Evolutionary conservation across 2,888 invertebrate genomes (phyloP).

Genomic region (Cyclophora albipunctata): DNA sequence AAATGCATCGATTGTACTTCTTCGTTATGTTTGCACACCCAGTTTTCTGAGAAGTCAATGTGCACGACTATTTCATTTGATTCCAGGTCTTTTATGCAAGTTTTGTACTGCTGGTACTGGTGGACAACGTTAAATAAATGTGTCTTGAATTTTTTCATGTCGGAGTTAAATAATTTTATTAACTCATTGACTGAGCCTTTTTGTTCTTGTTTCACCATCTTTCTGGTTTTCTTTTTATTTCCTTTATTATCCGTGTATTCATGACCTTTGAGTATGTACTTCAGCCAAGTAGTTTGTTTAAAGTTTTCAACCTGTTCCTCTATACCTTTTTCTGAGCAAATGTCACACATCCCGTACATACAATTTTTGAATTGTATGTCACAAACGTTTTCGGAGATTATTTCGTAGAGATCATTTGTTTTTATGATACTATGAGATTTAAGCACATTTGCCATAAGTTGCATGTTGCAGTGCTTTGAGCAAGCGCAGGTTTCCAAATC

Average conservation of each 20-base stretch:
- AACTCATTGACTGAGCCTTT: background rate
- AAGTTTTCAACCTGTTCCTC: background rate
- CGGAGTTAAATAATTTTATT: background rate
- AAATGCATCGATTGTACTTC: constrained; percentile 4
- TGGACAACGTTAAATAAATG: constrained; percentile 2
- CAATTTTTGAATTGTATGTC: background rate
- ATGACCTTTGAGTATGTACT: background rate
- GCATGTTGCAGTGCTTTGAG: constrained; percentile 1
- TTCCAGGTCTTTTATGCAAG: background rate
- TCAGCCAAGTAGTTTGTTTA: constrained; percentile 1
- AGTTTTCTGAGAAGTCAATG: constrained; percentile 3
- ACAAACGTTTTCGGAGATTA: background rate
- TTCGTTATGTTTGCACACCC: background rate
- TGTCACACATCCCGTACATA: background rate
- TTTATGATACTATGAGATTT: background rate
- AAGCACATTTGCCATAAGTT: constrained; percentile 1
- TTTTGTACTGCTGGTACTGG: constrained; percentile 1
- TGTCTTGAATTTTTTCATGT: background rate
- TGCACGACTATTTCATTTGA: background rate
- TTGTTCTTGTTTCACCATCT: background rate
- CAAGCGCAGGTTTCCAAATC: constrained; percentile 2
- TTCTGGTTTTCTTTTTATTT: background rate
- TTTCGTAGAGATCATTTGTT: background rate
- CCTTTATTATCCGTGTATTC: background rate
- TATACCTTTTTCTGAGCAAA: background rate